Evolutionary conservation across 2,113 vertebrate species (phyloP).

Genomic region (Oxyura jamaicensis): DNA sequence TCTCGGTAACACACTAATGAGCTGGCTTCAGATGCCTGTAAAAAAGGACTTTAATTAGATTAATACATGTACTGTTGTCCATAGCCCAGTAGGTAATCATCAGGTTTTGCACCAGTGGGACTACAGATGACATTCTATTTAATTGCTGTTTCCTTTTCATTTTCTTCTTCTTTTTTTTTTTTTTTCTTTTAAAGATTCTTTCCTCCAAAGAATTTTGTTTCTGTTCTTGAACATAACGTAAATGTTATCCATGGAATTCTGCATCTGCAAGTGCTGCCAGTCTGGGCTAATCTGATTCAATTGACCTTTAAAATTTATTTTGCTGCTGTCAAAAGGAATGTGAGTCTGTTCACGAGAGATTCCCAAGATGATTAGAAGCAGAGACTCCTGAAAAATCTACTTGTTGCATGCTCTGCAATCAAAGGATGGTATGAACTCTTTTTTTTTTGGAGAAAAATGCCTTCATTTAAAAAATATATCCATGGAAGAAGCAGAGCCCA

Average conservation of each 20-base stretch:
- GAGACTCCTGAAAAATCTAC: constrained; percentile 32
- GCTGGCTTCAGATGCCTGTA: constrained; percentile 51
- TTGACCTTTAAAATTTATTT: constrained; percentile 75
- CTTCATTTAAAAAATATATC: not conserved
- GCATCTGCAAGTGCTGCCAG: constrained; percentile 57
- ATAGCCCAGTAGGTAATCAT: constrained; percentile 51
- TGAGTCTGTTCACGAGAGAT: not conserved
- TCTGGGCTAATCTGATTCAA: constrained; percentile 55
- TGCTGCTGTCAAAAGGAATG: constrained; percentile 64
- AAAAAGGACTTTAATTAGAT: constrained; percentile 75
- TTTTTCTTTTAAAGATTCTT: constrained; percentile 1
- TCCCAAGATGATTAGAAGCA: constrained; percentile 21
- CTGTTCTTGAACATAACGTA: constrained; percentile 34
- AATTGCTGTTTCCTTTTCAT: constrained; percentile 61
- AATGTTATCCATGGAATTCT: constrained; percentile 63
- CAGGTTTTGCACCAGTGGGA: constrained; percentile 49
- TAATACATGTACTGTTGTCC: constrained; percentile 71
- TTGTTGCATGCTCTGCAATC: constrained; percentile 47
- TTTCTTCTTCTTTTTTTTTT: constrained; percentile 23
- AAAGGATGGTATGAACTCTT: not conserved
- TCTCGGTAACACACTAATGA: constrained; percentile 67
- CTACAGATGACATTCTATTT: constrained; percentile 44
- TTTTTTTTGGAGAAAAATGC: not conserved
- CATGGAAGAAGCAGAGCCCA: not conserved
- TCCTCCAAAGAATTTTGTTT: constrained; percentile 42